Conservation (phyloP, 2,797 vertebrate species). For the Eulemur mongoz region DNA sequence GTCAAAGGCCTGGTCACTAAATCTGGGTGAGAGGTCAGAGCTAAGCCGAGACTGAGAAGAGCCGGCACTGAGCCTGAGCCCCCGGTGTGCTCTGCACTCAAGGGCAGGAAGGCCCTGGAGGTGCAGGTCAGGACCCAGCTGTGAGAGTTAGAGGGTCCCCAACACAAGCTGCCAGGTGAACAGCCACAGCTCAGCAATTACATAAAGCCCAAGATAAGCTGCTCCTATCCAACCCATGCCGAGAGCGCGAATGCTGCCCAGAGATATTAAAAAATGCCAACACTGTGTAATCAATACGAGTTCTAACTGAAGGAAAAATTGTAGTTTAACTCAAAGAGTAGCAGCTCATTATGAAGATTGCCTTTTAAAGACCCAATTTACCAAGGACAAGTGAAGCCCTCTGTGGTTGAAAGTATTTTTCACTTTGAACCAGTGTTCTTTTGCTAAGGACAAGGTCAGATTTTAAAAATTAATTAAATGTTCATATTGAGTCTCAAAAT, state of each 20-base stretch:
- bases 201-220: neutral
- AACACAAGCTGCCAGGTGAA: neutral
- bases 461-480: slow-evolving; percentile 29
- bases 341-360: neutral
- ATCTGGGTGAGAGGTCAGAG: neutral
- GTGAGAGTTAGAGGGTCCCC: neutral
- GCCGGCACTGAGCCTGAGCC: rapidly evolving
- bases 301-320: neutral
- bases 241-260: too few species aligned
- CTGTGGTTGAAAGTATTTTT: neutral
- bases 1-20: neutral
- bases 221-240: neutral
- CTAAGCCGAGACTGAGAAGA: neutral
- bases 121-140: too few species aligned
- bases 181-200: neutral
- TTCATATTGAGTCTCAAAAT: neutral
- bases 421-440: neutral
- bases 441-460: neutral
- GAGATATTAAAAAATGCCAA: neutral
- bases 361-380: neutral
- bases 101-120: neutral
- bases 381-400: neutral
- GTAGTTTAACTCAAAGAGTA: neutral
- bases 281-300: rapidly evolving
- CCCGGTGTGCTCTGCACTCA: rapidly evolving